Evolutionary conservation across 30 jellyfish, hydroid and myxozoan genomes (phyloP).

Genomic region (Nemopilema nomurai): DNA sequence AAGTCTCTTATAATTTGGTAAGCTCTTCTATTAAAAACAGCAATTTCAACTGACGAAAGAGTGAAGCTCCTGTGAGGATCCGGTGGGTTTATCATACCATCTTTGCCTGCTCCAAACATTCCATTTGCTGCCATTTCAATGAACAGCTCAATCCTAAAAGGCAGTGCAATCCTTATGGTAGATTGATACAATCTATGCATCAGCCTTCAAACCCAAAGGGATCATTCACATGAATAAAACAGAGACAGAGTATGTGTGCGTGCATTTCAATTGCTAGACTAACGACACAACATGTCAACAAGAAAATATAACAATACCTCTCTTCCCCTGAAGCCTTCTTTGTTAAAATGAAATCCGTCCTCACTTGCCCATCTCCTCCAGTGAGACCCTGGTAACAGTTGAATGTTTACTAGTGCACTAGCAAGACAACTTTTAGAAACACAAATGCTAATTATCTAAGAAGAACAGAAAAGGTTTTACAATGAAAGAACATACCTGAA

Average conservation of each 20-base stretch:
- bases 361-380: constrained; percentile 88
- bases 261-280: not conserved
- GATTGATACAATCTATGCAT: too few species aligned
- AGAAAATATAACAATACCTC: constrained; percentile 38
- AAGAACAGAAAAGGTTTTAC: not conserved
- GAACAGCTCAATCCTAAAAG: constrained; percentile 55
- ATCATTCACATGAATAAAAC: not conserved
- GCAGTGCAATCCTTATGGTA: too few species aligned
- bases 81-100: constrained; percentile 91
- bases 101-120: constrained; percentile 96
- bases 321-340: constrained; percentile 52
- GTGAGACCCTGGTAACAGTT: constrained; percentile 77
- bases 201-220: not conserved
- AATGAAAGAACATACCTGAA: constrained; percentile 56
- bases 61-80: constrained; percentile 65
- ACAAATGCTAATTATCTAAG: not conserved
- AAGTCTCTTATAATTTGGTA: constrained; percentile 66
- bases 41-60: constrained; percentile 72
- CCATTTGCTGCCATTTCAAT: constrained; percentile 98
- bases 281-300: not conserved
- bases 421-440: too few species aligned
- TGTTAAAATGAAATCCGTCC: constrained; percentile 80
- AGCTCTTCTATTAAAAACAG: constrained; percentile 56
- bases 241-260: not conserved
- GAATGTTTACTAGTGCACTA: too few species aligned